phyloP scores from a whole-genome alignment of 2,888 invertebrate genomes.

The Desoria tigrina region DNA sequence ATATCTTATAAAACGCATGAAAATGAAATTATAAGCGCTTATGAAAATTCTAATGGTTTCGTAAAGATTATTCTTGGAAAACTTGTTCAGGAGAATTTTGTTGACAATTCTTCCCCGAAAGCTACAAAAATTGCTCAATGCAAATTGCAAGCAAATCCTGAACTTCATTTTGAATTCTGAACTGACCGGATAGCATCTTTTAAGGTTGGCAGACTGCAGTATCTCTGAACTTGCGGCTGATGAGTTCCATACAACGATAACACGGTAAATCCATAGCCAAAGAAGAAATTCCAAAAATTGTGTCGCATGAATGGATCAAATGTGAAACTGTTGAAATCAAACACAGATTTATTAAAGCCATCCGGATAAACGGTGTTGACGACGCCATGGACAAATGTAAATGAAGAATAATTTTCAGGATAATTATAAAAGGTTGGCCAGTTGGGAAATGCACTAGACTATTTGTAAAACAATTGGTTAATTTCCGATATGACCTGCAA shows the following conservation, averaged over 20 bases:
- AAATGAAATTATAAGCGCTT: too few species aligned
- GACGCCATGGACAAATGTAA: too few species aligned
- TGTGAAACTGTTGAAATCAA: conserved; percentile 25
- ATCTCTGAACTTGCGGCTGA: conserved; percentile 50
- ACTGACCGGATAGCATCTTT: conserved; percentile 39
- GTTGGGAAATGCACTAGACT: too few species aligned
- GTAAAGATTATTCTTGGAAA: too few species aligned
- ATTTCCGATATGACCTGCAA: too few species aligned
- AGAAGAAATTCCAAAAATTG: conserved; percentile 38
- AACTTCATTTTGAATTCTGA: conserved; percentile 4
- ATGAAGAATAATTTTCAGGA: too few species aligned
- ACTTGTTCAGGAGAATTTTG: too few species aligned
- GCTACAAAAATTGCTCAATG: conserved; percentile 2
- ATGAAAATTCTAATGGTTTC: too few species aligned
- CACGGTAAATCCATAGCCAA: conserved; percentile 42
- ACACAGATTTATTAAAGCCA: neutral
- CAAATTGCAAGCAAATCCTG: neutral
- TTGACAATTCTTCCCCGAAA: too few species aligned
- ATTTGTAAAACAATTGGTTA: too few species aligned
- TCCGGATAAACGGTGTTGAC: conserved; percentile 2
- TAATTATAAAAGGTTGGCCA: too few species aligned
- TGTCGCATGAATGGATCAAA: conserved; percentile 44
- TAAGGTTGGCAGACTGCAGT: conserved; percentile 40
- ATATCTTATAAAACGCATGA: too few species aligned
- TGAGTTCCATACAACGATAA: conserved; percentile 42